phyloP scores from a whole-genome alignment of 2,113 vertebrate species.

The Pomatorhinus ruficollis region DNA sequence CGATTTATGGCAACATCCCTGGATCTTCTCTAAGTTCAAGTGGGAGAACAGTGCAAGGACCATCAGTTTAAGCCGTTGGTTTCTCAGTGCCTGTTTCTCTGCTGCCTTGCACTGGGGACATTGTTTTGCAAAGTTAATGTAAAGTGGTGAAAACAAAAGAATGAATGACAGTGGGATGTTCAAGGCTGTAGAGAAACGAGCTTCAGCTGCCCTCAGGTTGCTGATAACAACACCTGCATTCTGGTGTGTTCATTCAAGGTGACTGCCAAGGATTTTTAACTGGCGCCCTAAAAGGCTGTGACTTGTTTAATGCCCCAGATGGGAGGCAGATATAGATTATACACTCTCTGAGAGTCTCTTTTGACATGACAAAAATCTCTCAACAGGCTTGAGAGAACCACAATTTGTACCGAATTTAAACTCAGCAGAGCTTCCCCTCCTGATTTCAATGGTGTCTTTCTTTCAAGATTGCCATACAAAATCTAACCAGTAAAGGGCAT shows the following conservation, averaged over 20 bases:
- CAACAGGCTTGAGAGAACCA: background rate
- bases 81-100: background rate
- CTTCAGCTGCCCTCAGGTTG: background rate
- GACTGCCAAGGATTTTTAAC: background rate
- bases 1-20: background rate
- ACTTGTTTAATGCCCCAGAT: background rate
- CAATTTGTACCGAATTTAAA: background rate
- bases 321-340: background rate
- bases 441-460: constrained; percentile 70
- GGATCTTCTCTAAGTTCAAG: background rate
- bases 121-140: background rate
- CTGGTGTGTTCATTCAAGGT: background rate
- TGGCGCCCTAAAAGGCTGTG: background rate
- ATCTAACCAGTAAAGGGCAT: constrained; percentile 12
- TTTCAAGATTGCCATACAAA: constrained; percentile 66
- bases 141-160: background rate
- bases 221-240: background rate
- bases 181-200: background rate
- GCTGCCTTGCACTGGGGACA: background rate
- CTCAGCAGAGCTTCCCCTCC: constrained; percentile 20
- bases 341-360: background rate
- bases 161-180: background rate
- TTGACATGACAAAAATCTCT: background rate
- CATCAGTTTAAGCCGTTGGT: background rate
- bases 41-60: background rate